These are phyloP conservation scores for Anabas testudineus DNA, from an alignment of 2,797 vertebrate species.

Conservation along the genomic window DNA sequence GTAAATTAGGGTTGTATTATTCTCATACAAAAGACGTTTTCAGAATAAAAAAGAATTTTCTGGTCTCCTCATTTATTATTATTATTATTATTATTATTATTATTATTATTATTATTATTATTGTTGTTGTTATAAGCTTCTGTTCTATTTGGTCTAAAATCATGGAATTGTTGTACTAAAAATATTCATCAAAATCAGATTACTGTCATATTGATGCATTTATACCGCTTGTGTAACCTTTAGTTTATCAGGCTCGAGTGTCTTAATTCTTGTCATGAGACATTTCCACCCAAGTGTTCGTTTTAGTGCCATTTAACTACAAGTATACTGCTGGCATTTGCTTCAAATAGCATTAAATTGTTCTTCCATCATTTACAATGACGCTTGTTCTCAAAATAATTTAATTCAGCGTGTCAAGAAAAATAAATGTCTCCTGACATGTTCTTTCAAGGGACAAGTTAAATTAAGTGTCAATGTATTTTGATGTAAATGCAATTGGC, in stretches of 20 bases:
- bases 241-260: not conserved
- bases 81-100: too few species aligned
- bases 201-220: constrained; percentile 6
- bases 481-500: constrained; percentile 85
- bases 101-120: too few species aligned
- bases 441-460: constrained; percentile 83
- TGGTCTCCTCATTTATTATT: not conserved
- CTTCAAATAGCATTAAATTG: constrained; percentile 80
- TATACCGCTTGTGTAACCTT: not conserved
- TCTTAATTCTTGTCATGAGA: constrained; percentile 24
- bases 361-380: constrained; percentile 47
- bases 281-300: constrained; percentile 18
- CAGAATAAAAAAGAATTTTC: too few species aligned
- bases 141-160: not conserved
- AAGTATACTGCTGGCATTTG: constrained; percentile 62
- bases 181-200: not conserved
- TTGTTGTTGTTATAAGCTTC: not conserved
- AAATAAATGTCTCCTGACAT: constrained; percentile 82
- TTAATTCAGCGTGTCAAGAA: constrained; percentile 78
- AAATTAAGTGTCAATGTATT: constrained; percentile 85
- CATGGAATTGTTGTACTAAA: not conserved
- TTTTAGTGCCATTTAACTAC: constrained; percentile 36
- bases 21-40: too few species aligned
- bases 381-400: constrained; percentile 80
- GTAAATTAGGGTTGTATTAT: not conserved